Evolutionary conservation across 2,113 vertebrate species (phyloP), one percentile per base, ranked within the genome.

Genomic region (Chaenogobius annularis): DNA sequence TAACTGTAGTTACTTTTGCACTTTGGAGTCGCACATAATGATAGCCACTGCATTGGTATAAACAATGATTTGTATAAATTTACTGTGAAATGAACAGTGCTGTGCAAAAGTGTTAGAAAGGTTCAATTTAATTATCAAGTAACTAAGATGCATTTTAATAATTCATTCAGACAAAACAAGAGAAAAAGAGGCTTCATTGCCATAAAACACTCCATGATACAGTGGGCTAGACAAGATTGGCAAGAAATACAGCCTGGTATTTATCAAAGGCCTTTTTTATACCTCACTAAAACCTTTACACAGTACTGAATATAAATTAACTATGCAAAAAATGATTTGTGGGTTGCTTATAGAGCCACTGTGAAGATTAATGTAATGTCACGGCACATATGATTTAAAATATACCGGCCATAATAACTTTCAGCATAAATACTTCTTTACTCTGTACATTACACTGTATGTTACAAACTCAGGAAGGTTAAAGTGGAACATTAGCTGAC

Each of bases 281-380:
- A 61, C 26, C 26, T 61, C 23, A 61, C 26, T 61, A 15, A 61
- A 61, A 35, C 58, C 26, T 61, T 61, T 61, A 26, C 58, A 61
- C 58, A 61, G 58, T 61, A 61, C 58, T 61, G 44, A 82, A 79
- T 83, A 83, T 74, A 40, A 58, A 77, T 85, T 87, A 87, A 89
- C 91, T 92, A 92, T 92, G 91, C 91, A 92, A 91, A 85, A n/a
- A 76, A 59, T 17, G 7, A 71, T 72, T 54, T 70, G 50, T 72
- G 56, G 23, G 78, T 80, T 85, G 74, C 50, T 69, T 73, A 56
- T 56, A 77, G 40, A 81, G 26, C 78, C 79, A 79, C 80, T 83
- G 82, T 87, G 81, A 83, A 63, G 78, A 80, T 69, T 71, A 62
- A 22, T 77, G 66, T 63, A 70, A 72, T 79, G 71, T 83, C 79